A percentile compares a stretch with the other conserved stretches of the same genome.
Evolutionary conservation across 2,113 vertebrate species (phyloP).

Genomic region (Thamnaconus septentrionalis): DNA sequence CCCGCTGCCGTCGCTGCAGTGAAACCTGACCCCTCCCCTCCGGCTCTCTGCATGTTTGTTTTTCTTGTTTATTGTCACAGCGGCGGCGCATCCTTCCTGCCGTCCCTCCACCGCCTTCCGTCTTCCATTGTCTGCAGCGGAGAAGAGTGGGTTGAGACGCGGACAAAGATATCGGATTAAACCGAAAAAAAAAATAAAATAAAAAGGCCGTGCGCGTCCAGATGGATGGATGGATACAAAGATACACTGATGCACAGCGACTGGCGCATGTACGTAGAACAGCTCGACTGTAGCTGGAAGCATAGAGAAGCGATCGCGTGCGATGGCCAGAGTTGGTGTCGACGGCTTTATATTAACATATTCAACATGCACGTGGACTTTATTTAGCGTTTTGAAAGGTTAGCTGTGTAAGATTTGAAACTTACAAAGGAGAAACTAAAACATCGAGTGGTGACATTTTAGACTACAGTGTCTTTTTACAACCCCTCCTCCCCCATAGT

Average conservation of each 20-base stretch:
- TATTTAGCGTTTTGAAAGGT: too few species aligned
- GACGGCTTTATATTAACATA: too few species aligned
- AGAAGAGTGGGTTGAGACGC: constrained; percentile 1
- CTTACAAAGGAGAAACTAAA: too few species aligned
- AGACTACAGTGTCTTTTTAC: too few species aligned
- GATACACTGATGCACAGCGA: not conserved
- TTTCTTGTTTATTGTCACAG: constrained; percentile 72
- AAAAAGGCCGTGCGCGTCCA: not conserved
- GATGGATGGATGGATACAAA: not conserved
- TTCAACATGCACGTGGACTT: too few species aligned
- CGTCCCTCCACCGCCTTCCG: constrained; percentile 49
- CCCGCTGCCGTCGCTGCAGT: constrained; percentile 46
- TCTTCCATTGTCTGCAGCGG: constrained; percentile 57
- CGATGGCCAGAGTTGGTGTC: too few species aligned
- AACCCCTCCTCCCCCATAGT: too few species aligned
- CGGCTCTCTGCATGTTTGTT: constrained; percentile 49
- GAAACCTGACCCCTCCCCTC: constrained; percentile 55
- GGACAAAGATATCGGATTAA: constrained; percentile 7
- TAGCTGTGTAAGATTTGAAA: too few species aligned
- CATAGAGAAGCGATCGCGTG: not conserved
- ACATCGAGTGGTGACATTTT: too few species aligned
- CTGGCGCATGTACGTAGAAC: too few species aligned
- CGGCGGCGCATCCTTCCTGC: constrained; percentile 58
- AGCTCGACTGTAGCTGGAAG: not conserved
- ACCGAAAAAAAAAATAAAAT: not conserved